Base-by-base conservation (phyloP, 30 jellyfish, hydroid and myxozoan genomes). In the Hydractinia echinata region DNA sequence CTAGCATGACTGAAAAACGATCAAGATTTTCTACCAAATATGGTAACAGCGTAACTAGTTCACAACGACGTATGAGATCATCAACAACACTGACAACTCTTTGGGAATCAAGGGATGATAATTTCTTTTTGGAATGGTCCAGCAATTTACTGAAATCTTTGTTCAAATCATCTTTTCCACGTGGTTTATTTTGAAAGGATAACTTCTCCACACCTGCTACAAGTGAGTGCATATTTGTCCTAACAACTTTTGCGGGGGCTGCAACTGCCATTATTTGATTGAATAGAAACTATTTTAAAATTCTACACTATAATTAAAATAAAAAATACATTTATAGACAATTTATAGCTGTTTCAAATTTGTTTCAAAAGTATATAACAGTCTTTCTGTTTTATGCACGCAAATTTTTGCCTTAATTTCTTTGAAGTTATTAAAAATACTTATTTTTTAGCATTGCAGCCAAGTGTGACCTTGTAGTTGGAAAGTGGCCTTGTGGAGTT, bases 31-130 rank as follows among this genome's bases (percentile, higher is more conserved):
- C 98, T 21, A 83, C 62, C 44, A 92, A 74, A 62, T 44, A 92
- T 21, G 98, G 98, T 19, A 92, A 81, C 9, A 92, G 87, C 8
- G 98, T 92, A 10, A 92, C 94, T 21, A 92, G 72, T 68, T 92
- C 98, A 18, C 82, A 83, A 76, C 84, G 81, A 9, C 90, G 91
- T 52, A 88, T 66, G 71, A 89, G 69, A 16, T 92, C 96, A 54
- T 92, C 98, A 15, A 92, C 44, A 19, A 85, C 96, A 11, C 91
- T 60, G 8, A 92, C 77, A 48, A 92, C 67, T 21, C 98, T 61
- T 51, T 92, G 96, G 2, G 98, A 79, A 71, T 92, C 98, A 49
- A 92, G 83, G 9, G 98, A 86, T 14, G 93, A 58, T 53, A 92
- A 51, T 79, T 92, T 92, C 58, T 87, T 92, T 73, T 92, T 85